Conservation (phyloP, 2,888 invertebrate species). For the Spisula subtruncata region DNA sequence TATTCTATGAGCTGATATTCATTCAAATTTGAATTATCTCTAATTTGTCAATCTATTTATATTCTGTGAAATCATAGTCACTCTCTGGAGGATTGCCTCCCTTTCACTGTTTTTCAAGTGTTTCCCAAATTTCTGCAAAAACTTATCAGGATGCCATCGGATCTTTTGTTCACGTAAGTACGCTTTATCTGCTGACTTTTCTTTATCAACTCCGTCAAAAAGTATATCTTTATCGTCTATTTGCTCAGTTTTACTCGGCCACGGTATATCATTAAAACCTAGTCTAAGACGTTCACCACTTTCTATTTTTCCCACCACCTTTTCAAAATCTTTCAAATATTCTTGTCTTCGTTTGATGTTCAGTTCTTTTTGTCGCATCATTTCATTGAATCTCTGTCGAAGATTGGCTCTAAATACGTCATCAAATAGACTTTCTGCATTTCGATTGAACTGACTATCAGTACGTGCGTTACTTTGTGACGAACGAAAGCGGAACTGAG, state of each 20-base stretch:
- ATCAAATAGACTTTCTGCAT: too few relatives aligned
- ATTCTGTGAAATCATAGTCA: slow-evolving; percentile 83
- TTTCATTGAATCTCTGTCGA: too few relatives aligned
- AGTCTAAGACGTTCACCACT: slow-evolving; percentile 37
- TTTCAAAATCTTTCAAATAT: too few relatives aligned
- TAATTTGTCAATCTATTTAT: slow-evolving; percentile 74
- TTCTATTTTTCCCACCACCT: too few relatives aligned
- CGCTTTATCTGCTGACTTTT: slow-evolving; percentile 71
- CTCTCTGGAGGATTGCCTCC: slow-evolving; percentile 78
- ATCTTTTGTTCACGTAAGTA: slow-evolving; percentile 82
- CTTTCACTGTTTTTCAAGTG: slow-evolving; percentile 74
- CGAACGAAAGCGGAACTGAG: too few relatives aligned
- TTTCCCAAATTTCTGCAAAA: slow-evolving; percentile 82
- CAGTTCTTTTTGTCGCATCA: too few relatives aligned
- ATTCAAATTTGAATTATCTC: too few relatives aligned
- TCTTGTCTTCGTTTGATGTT: too few relatives aligned
- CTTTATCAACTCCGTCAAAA: slow-evolving; percentile 77
- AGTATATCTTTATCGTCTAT: slow-evolving; percentile 75
- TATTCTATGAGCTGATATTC: too few relatives aligned
- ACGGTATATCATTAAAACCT: slow-evolving; percentile 81
- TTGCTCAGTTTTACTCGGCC: slow-evolving; percentile 78
- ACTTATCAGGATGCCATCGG: slow-evolving; percentile 86
- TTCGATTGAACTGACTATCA: too few relatives aligned
- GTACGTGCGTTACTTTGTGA: too few relatives aligned
- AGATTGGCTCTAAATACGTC: too few relatives aligned